phyloP scores from a whole-genome alignment of 2,888 invertebrate species.

The Diaprepes abbreviatus region DNA sequence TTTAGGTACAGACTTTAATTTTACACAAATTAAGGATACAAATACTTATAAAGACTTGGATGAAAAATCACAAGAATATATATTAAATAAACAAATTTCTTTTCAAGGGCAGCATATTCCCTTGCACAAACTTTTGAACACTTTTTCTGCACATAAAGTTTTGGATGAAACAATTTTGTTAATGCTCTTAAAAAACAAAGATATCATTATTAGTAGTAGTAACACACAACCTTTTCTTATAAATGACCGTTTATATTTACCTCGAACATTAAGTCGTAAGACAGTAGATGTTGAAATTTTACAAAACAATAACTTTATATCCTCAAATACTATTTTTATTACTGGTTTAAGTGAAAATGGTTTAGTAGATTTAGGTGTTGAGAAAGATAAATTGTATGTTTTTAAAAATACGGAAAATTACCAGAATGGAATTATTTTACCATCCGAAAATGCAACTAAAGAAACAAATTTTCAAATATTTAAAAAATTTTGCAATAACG shows the following conservation, averaged over 20 bases:
- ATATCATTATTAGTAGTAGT: neutral
- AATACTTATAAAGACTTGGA: slow-evolving; percentile 2
- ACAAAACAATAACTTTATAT: neutral
- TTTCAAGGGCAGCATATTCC: slow-evolving; percentile 16
- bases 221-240: neutral
- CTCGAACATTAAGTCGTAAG: neutral
- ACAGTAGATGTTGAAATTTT: neutral
- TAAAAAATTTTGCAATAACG: slow-evolving; percentile 12
- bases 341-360: neutral
- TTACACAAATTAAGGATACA: neutral
- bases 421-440: neutral
- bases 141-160: neutral
- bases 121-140: slow-evolving; percentile 24
- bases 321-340: neutral
- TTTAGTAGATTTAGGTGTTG: neutral
- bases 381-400: neutral
- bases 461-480: neutral
- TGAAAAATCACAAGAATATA: slow-evolving; percentile 5
- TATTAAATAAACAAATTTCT: slow-evolving; percentile 9
- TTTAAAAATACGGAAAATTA: neutral
- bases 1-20: neutral
- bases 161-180: neutral
- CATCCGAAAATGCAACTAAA: neutral
- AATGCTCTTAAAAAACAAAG: neutral
- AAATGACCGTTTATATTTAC: neutral